phyloP scores from a whole-genome alignment of 2,797 vertebrate species.

The Tolypeutes matacus region DNA sequence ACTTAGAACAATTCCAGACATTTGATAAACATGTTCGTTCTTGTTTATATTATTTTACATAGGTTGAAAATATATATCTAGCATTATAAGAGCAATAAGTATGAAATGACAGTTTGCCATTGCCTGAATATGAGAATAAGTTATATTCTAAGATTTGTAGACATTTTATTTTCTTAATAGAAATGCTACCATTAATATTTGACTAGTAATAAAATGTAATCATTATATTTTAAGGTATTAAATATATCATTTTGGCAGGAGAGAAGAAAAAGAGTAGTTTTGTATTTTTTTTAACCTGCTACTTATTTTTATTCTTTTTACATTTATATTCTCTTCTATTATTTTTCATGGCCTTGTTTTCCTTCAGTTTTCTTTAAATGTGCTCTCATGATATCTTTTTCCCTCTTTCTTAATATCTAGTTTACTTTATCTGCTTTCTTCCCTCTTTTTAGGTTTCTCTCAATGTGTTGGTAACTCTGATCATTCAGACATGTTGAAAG shows the following conservation, averaged over 20 bases:
- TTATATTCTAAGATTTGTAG: not conserved
- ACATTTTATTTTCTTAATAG: not conserved
- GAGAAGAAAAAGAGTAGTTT: not conserved
- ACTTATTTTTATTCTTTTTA: not conserved
- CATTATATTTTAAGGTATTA: not conserved
- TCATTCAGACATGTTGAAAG: not conserved
- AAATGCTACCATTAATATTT: constrained; percentile 6
- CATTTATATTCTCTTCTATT: not conserved
- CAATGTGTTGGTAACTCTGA: not conserved
- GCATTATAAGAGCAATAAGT: not conserved
- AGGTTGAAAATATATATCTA: not conserved
- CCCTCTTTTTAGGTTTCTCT: not conserved
- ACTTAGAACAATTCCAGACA: not conserved
- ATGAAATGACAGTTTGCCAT: not conserved
- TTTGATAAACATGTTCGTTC: not conserved
- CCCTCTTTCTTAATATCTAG: not conserved
- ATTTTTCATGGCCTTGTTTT: not conserved
- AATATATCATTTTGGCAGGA: not conserved
- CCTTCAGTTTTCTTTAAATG: not conserved
- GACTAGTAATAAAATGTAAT: not conserved
- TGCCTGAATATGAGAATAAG: not conserved
- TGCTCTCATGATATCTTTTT: rapidly evolving
- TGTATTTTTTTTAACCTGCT: not conserved
- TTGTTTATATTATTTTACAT: not conserved
- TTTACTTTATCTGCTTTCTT: not conserved